These are phyloP conservation scores for Entomyzon cyanotis DNA, from an alignment of 2,113 vertebrate species.

Conservation along the genomic window DNA sequence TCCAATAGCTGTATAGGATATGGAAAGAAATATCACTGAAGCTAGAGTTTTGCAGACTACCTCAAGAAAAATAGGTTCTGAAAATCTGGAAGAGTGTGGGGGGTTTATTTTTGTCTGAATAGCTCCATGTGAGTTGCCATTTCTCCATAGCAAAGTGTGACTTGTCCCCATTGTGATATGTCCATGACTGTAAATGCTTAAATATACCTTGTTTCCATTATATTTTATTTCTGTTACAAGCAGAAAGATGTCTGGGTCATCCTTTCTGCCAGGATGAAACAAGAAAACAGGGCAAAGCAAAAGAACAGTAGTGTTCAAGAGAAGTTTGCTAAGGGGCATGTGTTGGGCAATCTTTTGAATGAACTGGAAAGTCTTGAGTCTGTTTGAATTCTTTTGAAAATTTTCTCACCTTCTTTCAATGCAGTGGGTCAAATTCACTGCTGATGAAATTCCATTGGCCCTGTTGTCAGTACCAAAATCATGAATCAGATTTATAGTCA, in stretches of 20 bases:
- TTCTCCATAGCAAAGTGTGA: constrained; percentile 22
- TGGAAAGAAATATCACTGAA: constrained; percentile 27
- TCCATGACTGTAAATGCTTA: background rate
- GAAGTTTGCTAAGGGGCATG: background rate
- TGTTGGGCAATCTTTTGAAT: constrained; percentile 34
- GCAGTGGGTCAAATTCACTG: background rate
- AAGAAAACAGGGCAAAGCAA: background rate
- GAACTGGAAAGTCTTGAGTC: background rate
- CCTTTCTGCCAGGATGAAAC: constrained; percentile 4
- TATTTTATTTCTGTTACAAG: constrained; percentile 32
- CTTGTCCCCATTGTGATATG: background rate
- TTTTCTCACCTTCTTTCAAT: constrained; percentile 32
- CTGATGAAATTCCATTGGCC: background rate
- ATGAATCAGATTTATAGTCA: background rate
- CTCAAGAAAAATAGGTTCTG: constrained; percentile 39
- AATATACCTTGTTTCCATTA: constrained; percentile 34
- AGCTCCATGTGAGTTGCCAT: background rate
- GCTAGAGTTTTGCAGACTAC: background rate
- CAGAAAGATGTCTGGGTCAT: constrained; percentile 38
- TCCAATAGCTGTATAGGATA: constrained; percentile 15
- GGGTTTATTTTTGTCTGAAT: constrained; percentile 31
- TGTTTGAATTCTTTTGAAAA: constrained; percentile 1
- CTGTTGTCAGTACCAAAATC: background rate
- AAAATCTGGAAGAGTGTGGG: background rate
- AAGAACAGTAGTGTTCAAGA: constrained; percentile 5